phyloP scores from a whole-genome alignment of 2,888 invertebrate genomes.

The Chymomyza amoena region DNA sequence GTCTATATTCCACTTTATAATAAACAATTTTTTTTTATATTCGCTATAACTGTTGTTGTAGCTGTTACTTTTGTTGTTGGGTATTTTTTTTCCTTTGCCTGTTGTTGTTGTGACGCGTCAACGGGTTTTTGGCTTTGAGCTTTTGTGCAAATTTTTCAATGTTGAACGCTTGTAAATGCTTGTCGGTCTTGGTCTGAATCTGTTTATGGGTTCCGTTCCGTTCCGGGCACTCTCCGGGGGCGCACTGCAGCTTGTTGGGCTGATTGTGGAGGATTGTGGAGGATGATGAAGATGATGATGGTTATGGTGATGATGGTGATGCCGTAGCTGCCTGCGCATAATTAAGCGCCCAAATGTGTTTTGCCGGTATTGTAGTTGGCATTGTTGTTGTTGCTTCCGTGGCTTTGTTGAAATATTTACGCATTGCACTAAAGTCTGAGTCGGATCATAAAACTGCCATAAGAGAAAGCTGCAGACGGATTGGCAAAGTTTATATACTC shows the following conservation, averaged over 20 bases:
- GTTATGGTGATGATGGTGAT: conserved; percentile 1
- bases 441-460: neutral
- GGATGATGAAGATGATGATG: neutral
- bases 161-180: conserved; percentile 45
- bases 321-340: conserved; percentile 47
- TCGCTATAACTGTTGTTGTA: neutral
- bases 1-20: no score
- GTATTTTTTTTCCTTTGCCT: conserved; percentile 1
- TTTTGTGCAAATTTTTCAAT: conserved; percentile 37
- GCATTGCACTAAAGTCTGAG: conserved; percentile 30
- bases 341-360: conserved; percentile 42
- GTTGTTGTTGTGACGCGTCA: conserved; percentile 31
- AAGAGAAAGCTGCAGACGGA: neutral
- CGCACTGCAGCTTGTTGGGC: neutral
- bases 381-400: conserved; percentile 5
- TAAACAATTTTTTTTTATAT: neutral
- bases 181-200: conserved; percentile 19
- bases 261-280: neutral
- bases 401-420: conserved; percentile 25
- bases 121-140: conserved; percentile 38
- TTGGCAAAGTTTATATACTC: neutral
- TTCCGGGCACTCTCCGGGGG: neutral
- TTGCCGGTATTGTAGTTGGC: conserved; percentile 7
- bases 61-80: conserved; percentile 43
- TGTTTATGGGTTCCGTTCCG: conserved; percentile 4